Conservation (phyloP, 2,888 invertebrate species). For the Aphodius granarius region DNA sequence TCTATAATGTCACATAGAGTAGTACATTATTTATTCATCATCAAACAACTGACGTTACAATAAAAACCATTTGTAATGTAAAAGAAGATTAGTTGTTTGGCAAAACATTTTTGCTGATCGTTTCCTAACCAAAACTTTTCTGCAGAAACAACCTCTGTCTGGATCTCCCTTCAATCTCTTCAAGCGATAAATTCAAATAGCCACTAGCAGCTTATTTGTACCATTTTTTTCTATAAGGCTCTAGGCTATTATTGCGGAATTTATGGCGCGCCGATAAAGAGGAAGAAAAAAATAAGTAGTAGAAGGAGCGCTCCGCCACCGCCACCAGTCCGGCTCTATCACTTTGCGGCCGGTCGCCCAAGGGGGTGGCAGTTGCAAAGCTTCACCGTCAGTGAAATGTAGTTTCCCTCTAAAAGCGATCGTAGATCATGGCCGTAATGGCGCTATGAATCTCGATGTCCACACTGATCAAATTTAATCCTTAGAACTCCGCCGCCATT, state of each 20-base stretch:
- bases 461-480: slow-evolving; percentile 58
- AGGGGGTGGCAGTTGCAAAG: slow-evolving; percentile 37
- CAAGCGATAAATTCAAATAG: neutral
- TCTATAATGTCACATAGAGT: too few relatives aligned
- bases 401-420: slow-evolving; percentile 52
- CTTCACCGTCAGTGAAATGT: slow-evolving; percentile 41
- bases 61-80: too few relatives aligned
- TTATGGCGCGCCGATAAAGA: slow-evolving; percentile 26
- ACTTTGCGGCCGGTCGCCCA: slow-evolving; percentile 33
- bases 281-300: slow-evolving; percentile 23
- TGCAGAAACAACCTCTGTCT: neutral
- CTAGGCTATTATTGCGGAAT: slow-evolving; percentile 23
- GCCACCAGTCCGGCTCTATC: slow-evolving; percentile 32
- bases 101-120: too few relatives aligned
- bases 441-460: slow-evolving; percentile 58
- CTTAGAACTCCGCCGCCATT: slow-evolving; percentile 49
- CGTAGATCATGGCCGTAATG: slow-evolving; percentile 56
- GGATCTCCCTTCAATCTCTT: neutral
- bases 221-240: slow-evolving; percentile 11
- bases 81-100: too few relatives aligned
- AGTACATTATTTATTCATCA: too few relatives aligned
- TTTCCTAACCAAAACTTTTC: too few relatives aligned
- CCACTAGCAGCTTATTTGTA: slow-evolving; percentile 3
- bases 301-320: slow-evolving; percentile 7
- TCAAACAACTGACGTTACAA: too few relatives aligned